Evolutionary conservation across 2,888 invertebrate genomes (phyloP), one percentile per base, ranked within the genome.

Genomic region (Drosophila borealis): DNA sequence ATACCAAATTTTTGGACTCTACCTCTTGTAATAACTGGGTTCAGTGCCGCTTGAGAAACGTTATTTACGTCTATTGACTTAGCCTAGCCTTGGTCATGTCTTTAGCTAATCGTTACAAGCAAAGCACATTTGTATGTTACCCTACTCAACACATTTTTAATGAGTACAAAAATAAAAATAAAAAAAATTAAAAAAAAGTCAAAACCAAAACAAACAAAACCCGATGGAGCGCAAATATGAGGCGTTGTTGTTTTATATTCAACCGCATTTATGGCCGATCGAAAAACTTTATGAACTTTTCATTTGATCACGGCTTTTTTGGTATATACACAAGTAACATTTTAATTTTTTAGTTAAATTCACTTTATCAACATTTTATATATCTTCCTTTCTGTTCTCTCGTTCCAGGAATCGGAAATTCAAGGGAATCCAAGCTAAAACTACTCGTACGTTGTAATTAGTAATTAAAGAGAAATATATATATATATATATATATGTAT

Each of bases 371-470:
- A 10, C 10, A 2, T 17, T 17, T 17, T 0, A 29, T 29, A 29
- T 13, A n/a, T 41, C 25, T 53, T 48, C n/a, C 9, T 5, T 14
- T 13, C 3, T n/a, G 8, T 36, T 0, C n/a, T 39, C 5, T 54
- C 8, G 37, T 76, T 74, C 0, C 61, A 76, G 75, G 13, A 50
- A 61, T 42, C 53, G 41, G 17, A 56, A 46, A 29, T 36, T 55
- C 29, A 34, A 49, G 10, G 44, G 14, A 33, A 8, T 9, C 51
- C 59, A 60, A 60, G 36, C 44, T 64, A 49, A 57, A 73, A 73
- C 78, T 74, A 64, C 41, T 59, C 50, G 19, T 54, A 57, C 39
- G 67, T 55, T 59, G 62, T 74, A 78, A 51, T 78, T 68, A 74
- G 69, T 48, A 50, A 46, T 14, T 78, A 74, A 54, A 37, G 10